Evolutionary conservation across 2,797 vertebrate species (phyloP), one percentile per base, ranked within the genome.

Genomic region (Cephalopachus bancanus): DNA sequence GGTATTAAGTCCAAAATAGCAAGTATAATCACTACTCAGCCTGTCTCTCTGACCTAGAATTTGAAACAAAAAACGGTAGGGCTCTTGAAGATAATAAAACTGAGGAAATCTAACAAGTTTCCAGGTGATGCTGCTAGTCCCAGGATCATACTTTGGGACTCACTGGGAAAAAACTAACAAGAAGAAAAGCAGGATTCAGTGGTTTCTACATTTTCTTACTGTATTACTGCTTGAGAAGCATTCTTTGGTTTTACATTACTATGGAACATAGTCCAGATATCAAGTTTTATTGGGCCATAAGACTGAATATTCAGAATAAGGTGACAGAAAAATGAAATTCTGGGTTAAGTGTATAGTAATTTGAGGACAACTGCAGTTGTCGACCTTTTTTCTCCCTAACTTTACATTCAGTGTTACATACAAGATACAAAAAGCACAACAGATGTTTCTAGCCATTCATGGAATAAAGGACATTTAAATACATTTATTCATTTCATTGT

Each of bases 361-460:
- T 30, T n/a, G 12, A 62, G 37, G 64, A 72, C 9, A 78, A 67
- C 10, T 44, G 3, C 44, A 78, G 19, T 3, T 76, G 64, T 60
- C 26, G 72, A 44, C 24, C 49, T 88, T 64, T 62, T 16, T 26
- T 59, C 37, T 60, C 78, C 30, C 49, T 55, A 28, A 26, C 65
- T 30, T 10, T 9, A 19, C 26, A 22, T 0, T 26, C 60, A 69
- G 0, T 33, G 67, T 4, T 67, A 55, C 6, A 24, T 65, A 7
- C 37, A 69, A 83, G 22, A 37, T 37, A 64, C 24, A 57, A 33
- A 71, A 84, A 71, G 12, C 0, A 0, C 1, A 10, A n/a, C 6
- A 64, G 11, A 37, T 53, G 15, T 37, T 57, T 71, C 55, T 17
- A 26, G n/a, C 22, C 49, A 30, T 49, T 28, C 12, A 60, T 0